These are phyloP conservation scores for Pteromalus puparum DNA, from an alignment of 1,140 invertebrate genomes.

Conservation along the genomic window DNA sequence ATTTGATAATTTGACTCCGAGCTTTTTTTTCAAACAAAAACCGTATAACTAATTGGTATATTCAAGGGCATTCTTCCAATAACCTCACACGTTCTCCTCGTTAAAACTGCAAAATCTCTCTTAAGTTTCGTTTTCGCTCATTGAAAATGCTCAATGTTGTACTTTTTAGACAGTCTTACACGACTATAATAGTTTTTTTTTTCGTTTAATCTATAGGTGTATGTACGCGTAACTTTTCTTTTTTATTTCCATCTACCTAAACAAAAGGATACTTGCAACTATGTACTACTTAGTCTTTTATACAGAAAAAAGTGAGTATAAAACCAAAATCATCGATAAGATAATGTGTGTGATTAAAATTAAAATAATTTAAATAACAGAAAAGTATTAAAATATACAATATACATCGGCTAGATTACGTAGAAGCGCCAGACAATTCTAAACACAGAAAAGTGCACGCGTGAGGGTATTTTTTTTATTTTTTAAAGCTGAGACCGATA, in stretches of 20 bases:
- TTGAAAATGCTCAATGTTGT: conserved; percentile 49
- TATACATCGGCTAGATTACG: not conserved
- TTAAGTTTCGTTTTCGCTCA: conserved; percentile 13
- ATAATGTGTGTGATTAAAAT: conserved; percentile 17
- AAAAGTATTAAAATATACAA: conserved; percentile 38
- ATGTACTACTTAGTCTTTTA: conserved; percentile 18
- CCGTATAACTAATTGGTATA: conserved; percentile 2
- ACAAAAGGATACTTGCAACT: conserved; percentile 2
- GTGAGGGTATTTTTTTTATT: conserved; percentile 48
- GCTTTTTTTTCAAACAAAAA: conserved; percentile 11
- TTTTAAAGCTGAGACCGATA: conserved; percentile 62
- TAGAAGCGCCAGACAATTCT: conserved; percentile 15
- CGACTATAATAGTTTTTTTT: conserved; percentile 24
- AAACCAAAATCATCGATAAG: conserved; percentile 17
- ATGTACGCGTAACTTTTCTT: conserved; percentile 3
- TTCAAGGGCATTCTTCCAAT: conserved; percentile 16
- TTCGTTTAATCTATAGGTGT: conserved; percentile 12
- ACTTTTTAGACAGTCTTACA: conserved; percentile 50
- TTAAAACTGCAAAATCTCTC: conserved; percentile 34
- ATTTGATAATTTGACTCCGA: conserved; percentile 7
- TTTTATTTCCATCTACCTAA: not conserved
- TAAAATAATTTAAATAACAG: conserved; percentile 29
- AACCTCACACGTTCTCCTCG: not conserved
- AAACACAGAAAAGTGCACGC: conserved; percentile 38
- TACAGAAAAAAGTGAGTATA: conserved; percentile 24